These are phyloP conservation scores for Seladonia tumulorum DNA, from an alignment of 2,888 invertebrate species.

Conservation along the genomic window DNA sequence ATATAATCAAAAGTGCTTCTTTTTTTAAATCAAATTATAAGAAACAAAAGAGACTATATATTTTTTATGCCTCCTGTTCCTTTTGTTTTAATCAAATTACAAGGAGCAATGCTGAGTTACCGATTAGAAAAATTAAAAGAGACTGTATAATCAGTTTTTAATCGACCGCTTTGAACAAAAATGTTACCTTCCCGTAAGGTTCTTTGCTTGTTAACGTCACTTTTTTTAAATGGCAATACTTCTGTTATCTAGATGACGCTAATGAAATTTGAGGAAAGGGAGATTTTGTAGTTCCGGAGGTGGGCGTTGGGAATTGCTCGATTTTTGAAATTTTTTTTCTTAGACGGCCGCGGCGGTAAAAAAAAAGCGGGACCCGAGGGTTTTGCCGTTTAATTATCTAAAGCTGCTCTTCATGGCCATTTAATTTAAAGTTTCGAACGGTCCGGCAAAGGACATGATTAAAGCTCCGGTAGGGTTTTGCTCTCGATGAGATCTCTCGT, in stretches of 20 bases:
- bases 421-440: slow-evolving; percentile 54
- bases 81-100: background rate
- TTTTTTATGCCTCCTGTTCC: too few species aligned
- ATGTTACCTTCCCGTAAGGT: too few species aligned
- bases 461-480: slow-evolving; percentile 26
- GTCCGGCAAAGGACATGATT: slow-evolving; percentile 35
- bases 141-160: background rate
- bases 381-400: slow-evolving; percentile 46
- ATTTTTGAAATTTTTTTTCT: background rate
- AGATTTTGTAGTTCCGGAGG: background rate
- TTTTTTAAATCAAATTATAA: too few species aligned
- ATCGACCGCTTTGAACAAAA: background rate
- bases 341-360: background rate
- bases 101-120: too few species aligned
- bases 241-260: background rate
- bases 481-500: slow-evolving; percentile 9
- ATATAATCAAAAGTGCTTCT: too few species aligned
- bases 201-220: background rate
- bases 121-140: background rate
- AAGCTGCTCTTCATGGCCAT: slow-evolving; percentile 45
- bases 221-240: background rate
- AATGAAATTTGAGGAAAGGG: background rate
- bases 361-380: slow-evolving; percentile 6
- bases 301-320: background rate
- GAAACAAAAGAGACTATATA: too few species aligned